A percentile compares a stretch with the other conserved stretches of the same genome.
These are phyloP conservation scores for Diarsia brunnea DNA, from an alignment of 2,888 invertebrate genomes.

Conservation along the genomic window DNA sequence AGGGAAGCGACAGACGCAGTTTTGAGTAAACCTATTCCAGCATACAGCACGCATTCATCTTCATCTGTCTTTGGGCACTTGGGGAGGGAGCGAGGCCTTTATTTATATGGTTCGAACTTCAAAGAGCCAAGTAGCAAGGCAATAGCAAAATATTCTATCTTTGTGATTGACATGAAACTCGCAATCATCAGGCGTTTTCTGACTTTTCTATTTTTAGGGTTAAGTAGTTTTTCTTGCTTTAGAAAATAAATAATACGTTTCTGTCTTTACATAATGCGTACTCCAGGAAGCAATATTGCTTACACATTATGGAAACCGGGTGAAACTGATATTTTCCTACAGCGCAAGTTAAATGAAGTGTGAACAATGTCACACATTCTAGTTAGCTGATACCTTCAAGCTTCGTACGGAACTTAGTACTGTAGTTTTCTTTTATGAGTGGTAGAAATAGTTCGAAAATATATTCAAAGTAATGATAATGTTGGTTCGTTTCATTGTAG, in stretches of 20 bases:
- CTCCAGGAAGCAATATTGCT: conserved; percentile 21
- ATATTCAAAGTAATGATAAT: neutral
- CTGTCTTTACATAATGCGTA: neutral
- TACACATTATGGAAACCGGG: conserved; percentile 22
- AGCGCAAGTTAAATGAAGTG: conserved; percentile 30
- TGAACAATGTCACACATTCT: conserved; percentile 39
- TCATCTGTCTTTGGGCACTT: neutral
- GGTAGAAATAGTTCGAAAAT: neutral
- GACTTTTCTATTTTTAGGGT: neutral
- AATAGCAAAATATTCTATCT: conserved; percentile 10
- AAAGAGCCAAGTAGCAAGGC: neutral
- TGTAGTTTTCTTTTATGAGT: conserved; percentile 29
- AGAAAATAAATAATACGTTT: neutral
- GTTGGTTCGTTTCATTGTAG: neutral
- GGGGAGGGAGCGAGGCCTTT: neutral
- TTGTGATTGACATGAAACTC: neutral
- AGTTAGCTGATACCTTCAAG: conserved; percentile 7
- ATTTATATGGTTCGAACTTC: neutral
- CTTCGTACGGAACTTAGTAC: conserved; percentile 3
- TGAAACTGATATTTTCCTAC: conserved; percentile 47
- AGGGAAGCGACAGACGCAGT: neutral
- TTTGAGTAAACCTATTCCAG: neutral
- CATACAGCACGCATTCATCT: neutral
- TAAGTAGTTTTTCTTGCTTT: neutral
- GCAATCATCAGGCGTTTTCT: conserved; percentile 11